Percentiles rank a stretch among this genome's conserved stretches.
Evolutionary conservation across 2,113 vertebrate species (phyloP).

Genomic region (Tetrao urogallus): DNA sequence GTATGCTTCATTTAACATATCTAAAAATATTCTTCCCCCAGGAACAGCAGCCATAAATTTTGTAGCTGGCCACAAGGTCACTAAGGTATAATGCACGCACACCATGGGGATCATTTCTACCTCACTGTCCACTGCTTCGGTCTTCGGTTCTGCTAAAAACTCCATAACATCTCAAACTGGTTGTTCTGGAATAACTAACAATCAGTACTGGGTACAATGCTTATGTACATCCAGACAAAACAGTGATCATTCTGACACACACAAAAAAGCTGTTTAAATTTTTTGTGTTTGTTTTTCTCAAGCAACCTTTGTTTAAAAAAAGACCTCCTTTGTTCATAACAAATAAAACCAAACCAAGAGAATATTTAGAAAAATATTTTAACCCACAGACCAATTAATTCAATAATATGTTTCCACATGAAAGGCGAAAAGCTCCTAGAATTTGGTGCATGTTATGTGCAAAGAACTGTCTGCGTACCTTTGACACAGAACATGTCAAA

Average conservation of each 20-base stretch:
- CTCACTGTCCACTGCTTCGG: background rate
- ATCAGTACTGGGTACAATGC: too few relatives aligned
- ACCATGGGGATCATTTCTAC: background rate
- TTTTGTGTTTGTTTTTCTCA: background rate
- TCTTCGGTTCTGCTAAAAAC: background rate
- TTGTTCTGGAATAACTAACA: background rate
- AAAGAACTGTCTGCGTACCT: background rate
- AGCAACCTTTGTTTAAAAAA: background rate
- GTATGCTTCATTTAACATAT: slow-evolving; percentile 44
- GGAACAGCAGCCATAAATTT: slow-evolving; percentile 1
- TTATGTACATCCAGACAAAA: background rate
- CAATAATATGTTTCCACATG: background rate
- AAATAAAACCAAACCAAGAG: too few relatives aligned
- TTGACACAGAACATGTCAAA: background rate
- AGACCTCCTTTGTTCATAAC: background rate
- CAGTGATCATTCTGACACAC: background rate
- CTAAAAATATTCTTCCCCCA: slow-evolving; percentile 61
- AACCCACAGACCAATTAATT: background rate
- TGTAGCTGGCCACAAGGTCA: slow-evolving; percentile 5
- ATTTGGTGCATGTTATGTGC: background rate
- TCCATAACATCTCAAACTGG: background rate
- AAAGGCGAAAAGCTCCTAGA: background rate
- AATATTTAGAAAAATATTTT: background rate
- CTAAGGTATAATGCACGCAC: background rate
- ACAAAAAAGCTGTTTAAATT: background rate